Conservation (phyloP, 2,113 vertebrate species). For the Varanus salvator region DNA sequence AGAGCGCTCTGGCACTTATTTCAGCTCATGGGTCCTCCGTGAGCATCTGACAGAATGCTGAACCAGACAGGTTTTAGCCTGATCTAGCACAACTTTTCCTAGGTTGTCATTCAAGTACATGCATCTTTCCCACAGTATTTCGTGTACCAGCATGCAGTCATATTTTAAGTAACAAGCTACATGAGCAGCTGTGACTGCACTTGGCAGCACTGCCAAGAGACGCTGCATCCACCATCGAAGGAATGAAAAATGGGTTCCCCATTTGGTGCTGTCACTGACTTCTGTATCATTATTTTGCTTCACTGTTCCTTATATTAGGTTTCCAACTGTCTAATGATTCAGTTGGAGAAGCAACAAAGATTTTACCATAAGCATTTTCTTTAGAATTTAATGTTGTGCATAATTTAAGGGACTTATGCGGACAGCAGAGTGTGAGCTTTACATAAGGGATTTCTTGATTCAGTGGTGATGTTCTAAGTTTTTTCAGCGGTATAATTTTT, state of each 20-base stretch:
- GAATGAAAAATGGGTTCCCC: background rate
- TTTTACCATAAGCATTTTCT: background rate
- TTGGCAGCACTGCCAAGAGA: background rate
- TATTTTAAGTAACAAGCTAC: too few species aligned
- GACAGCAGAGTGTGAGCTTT: background rate
- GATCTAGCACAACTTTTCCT: background rate
- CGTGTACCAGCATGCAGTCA: too few species aligned
- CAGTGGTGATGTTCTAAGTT: background rate
- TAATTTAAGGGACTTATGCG: background rate
- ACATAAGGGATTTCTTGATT: background rate
- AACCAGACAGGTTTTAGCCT: background rate
- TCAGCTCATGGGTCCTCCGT: background rate
- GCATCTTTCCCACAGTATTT: background rate
- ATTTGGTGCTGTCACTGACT: background rate
- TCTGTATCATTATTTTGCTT: background rate
- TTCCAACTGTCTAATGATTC: background rate
- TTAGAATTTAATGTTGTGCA: background rate
- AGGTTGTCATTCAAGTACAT: background rate
- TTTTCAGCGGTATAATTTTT: too few species aligned
- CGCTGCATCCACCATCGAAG: background rate
- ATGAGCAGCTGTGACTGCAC: background rate
- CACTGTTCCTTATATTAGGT: background rate
- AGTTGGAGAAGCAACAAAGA: too few species aligned
- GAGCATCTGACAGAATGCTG: background rate
- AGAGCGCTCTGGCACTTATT: background rate